These are phyloP conservation scores for Falco berigora DNA, from an alignment of 2,797 vertebrate genomes.

Conservation along the genomic window DNA sequence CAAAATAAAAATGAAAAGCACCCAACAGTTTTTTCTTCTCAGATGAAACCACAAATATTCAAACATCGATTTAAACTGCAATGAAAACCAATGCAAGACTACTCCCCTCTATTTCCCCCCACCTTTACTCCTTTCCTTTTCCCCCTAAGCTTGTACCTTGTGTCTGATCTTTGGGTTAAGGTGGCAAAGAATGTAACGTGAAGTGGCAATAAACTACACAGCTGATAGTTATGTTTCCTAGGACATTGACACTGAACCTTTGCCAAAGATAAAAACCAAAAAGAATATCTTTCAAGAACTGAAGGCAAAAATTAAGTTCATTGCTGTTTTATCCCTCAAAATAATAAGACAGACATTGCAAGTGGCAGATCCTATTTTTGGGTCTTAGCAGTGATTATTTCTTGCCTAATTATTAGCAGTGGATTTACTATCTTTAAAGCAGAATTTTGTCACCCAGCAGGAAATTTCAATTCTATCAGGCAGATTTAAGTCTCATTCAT, in stretches of 20 bases:
- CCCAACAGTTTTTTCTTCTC: background rate
- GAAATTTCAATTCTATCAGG: slow-evolving; percentile 13
- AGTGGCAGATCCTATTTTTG: background rate
- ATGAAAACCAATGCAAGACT: background rate
- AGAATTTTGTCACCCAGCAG: slow-evolving; percentile 22
- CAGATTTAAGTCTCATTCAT: background rate
- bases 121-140: background rate
- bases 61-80: background rate
- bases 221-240: background rate
- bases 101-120: background rate
- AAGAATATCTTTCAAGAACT: background rate
- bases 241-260: background rate
- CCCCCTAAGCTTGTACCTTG: background rate
- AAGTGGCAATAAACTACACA: background rate
- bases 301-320: background rate
- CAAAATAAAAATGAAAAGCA: background rate
- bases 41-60: background rate
- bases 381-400: background rate
- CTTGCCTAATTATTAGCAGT: background rate
- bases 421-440: slow-evolving; percentile 39
- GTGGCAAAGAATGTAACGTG: background rate
- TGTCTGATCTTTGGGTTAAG: background rate
- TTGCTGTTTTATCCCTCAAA: background rate
- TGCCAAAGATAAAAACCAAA: background rate
- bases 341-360: background rate